These are phyloP conservation scores for Drosophila sucinea DNA, from an alignment of 1,140 invertebrate species.

Conservation along the genomic window DNA sequence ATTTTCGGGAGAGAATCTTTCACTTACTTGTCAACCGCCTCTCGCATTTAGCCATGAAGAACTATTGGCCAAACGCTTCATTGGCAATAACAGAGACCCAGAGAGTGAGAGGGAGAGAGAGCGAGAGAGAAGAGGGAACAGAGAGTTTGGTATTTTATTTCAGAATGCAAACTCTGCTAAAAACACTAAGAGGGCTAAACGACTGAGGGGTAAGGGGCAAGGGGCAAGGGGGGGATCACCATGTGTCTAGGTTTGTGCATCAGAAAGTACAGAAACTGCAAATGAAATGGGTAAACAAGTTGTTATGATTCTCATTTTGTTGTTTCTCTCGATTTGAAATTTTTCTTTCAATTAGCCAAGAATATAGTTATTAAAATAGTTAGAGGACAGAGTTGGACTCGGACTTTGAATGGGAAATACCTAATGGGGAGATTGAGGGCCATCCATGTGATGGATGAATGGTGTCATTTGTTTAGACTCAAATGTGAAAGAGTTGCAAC, in stretches of 20 bases:
- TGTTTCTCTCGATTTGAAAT: slow-evolving; percentile 5
- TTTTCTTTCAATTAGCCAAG: slow-evolving; percentile 11
- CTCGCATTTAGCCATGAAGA: neutral
- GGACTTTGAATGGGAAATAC: too few species aligned
- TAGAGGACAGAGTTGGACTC: neutral
- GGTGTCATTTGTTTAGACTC: too few species aligned
- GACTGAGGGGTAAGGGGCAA: neutral
- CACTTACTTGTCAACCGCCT: neutral
- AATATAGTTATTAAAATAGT: slow-evolving; percentile 4
- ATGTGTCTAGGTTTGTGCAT: neutral
- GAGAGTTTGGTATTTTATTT: neutral
- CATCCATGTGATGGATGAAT: too few species aligned
- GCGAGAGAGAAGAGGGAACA: neutral
- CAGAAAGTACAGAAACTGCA: neutral
- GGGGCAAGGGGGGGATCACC: neutral
- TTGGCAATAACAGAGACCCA: neutral
- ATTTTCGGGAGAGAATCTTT: neutral
- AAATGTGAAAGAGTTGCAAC: too few species aligned
- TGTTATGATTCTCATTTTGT: slow-evolving; percentile 1
- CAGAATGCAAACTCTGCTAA: slow-evolving; percentile 12
- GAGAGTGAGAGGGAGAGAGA: too few species aligned
- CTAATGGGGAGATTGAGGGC: too few species aligned
- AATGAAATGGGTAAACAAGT: slow-evolving; percentile 5
- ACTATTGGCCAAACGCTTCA: slow-evolving; percentile 7
- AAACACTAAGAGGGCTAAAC: neutral